These are phyloP conservation scores for Drosophila punjabiensis DNA, from an alignment of 1,140 invertebrate genomes.

Conservation along the genomic window DNA sequence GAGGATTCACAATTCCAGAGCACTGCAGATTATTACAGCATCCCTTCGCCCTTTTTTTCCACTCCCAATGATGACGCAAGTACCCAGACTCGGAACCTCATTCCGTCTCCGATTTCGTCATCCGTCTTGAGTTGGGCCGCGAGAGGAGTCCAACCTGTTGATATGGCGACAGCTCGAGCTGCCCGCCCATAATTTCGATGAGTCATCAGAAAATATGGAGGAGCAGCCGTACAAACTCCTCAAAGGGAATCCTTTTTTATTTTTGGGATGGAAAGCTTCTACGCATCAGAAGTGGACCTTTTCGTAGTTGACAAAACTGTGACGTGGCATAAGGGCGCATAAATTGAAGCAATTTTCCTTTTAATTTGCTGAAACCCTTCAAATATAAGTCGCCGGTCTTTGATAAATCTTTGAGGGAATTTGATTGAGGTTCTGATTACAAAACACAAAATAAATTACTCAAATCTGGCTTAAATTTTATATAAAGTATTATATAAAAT, in stretches of 20 bases:
- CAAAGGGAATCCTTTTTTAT: slow-evolving; percentile 2
- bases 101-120: slow-evolving; percentile 23
- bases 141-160: slow-evolving; percentile 39
- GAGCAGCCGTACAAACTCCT: slow-evolving; percentile 20
- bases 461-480: not conserved
- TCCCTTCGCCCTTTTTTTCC: not conserved
- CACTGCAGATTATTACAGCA: slow-evolving; percentile 53
- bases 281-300: slow-evolving; percentile 14
- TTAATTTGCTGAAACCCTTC: slow-evolving; percentile 12
- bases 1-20: slow-evolving; percentile 42
- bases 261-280: slow-evolving; percentile 6
- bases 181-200: slow-evolving; percentile 25
- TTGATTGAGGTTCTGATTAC: not conserved
- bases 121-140: slow-evolving; percentile 6
- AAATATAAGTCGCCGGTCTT: not conserved
- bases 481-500: not conserved
- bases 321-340: not conserved
- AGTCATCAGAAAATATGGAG: slow-evolving; percentile 37
- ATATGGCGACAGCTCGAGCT: slow-evolving; percentile 49
- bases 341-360: slow-evolving; percentile 22
- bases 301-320: slow-evolving; percentile 8
- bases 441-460: no score
- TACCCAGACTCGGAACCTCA: slow-evolving; percentile 14
- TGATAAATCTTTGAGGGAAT: not conserved
- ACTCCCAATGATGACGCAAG: slow-evolving; percentile 38